Evolutionary conservation across 2,797 vertebrate species (phyloP), one percentile per base, ranked within the genome.

Genomic region (Argentina silus): DNA sequence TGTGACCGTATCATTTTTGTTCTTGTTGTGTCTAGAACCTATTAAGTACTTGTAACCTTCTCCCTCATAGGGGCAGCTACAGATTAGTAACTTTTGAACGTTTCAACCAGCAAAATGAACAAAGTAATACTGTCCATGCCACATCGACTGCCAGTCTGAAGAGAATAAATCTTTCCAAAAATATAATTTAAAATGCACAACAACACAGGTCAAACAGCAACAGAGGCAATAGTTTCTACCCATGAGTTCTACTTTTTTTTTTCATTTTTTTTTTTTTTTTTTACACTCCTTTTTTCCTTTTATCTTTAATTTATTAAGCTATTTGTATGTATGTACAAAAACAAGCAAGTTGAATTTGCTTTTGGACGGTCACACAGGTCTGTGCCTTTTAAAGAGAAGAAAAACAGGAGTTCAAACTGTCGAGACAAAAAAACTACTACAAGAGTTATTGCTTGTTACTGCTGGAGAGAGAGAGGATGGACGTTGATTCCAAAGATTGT

Each of bases 361-460:
- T 82, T 86, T 83, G 91, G 93, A 94, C 88, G 85, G 90, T 85
- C 81, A 80, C 81, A 77, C 74, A 68, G 65, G 65, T 57, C 42
- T 74, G 69, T 70, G 82, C 87, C 85, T 84, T 76, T 19, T 56
- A 78, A 66, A 67, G 36, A 72, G 59, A 70, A 10, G 61, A 70
- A 23, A 27, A 7, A 62, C 6, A 47, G n/a, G 27, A 63, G 75
- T 67, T 83, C 44, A 83, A 87, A 85, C 60, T 72, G 79, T 84
- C 15, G 11, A 81, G 80, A 81, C 67, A 80, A 84, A 27, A 72
- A 63, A 79, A 77, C 9, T 42, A 85, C 78, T 78, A 86, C 61
- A 83, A 67, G 83, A 88, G 86, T 94, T 95, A 95, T 94, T 95
- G 94, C 94, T 95, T 86, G 79, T 92, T 92, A 91, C 90, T 91